phyloP scores from a whole-genome alignment of 2,113 vertebrate species.

The Cygnus atratus region DNA sequence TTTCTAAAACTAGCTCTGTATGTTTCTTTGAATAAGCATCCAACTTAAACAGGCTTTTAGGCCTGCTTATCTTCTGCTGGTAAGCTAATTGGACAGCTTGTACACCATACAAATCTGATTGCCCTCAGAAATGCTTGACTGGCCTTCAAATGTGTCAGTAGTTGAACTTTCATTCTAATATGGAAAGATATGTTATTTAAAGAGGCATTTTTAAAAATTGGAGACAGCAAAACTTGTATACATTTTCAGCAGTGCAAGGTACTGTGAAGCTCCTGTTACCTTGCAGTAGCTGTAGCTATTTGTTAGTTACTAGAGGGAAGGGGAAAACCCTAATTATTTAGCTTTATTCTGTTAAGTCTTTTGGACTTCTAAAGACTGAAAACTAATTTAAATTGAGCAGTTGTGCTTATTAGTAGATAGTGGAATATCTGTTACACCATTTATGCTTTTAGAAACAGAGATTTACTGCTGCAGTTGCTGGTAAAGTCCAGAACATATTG shows the following conservation, averaged over 20 bases:
- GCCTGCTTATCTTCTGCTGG: neutral
- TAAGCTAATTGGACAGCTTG: neutral
- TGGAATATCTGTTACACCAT: neutral
- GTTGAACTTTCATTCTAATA: neutral
- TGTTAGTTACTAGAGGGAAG: neutral
- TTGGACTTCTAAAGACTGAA: neutral
- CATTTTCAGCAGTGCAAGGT: neutral
- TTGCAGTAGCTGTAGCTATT: neutral
- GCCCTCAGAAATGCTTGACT: neutral
- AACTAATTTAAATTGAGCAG: neutral
- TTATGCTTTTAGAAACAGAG: neutral
- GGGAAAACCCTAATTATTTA: neutral
- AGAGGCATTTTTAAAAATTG: neutral
- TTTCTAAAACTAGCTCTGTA: neutral
- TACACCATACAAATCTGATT: accelerated
- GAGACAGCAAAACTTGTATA: neutral
- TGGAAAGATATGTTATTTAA: neutral
- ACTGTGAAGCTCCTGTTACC: neutral
- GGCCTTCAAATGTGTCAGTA: neutral
- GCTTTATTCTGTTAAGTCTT: neutral
- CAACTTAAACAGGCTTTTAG: neutral
- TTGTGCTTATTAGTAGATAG: neutral
- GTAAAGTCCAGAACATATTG: neutral
- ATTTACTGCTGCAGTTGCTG: neutral
- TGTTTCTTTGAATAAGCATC: neutral